A percentile compares a stretch with the other conserved stretches of the same genome.
phyloP scores from a whole-genome alignment of 1,140 invertebrate species.

The Bombus balteatus region DNA sequence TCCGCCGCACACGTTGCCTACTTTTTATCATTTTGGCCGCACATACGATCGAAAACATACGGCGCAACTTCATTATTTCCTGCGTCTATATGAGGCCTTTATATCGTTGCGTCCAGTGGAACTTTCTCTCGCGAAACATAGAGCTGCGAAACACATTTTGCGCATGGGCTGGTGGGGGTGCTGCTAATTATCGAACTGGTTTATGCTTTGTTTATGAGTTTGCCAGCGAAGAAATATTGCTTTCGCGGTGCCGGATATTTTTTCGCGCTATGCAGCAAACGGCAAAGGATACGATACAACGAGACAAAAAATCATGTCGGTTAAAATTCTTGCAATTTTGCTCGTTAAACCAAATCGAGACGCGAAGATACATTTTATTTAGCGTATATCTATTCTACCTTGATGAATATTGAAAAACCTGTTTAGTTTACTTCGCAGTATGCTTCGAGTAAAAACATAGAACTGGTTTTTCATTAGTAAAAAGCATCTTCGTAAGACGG shows the following conservation, averaged over 20 bases:
- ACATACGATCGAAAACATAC: conserved; percentile 24
- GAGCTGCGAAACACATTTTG: neutral
- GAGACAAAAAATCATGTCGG: neutral
- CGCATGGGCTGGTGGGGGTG: no score
- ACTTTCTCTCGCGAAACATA: neutral
- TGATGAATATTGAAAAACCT: neutral
- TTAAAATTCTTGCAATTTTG: neutral
- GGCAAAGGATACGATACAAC: no score
- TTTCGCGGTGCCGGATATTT: neutral
- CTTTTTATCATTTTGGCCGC: conserved; percentile 16
- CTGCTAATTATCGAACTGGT: neutral
- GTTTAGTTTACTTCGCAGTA: no score
- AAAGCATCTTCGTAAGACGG: no score
- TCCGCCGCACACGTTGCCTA: neutral
- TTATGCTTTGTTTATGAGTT: conserved; percentile 3
- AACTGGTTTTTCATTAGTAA: no score
- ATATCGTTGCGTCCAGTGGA: neutral
- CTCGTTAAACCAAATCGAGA: neutral
- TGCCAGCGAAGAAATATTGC: neutral
- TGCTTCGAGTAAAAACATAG: neutral
- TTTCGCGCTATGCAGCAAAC: neutral
- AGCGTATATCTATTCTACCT: fast-evolving
- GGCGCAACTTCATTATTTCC: conserved; percentile 42
- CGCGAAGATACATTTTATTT: neutral
- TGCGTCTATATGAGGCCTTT: neutral